A percentile compares a stretch with the other conserved stretches of the same genome.
Conservation (phyloP, 2,888 invertebrate genomes). For the Lepidochitona cinerea region DNA sequence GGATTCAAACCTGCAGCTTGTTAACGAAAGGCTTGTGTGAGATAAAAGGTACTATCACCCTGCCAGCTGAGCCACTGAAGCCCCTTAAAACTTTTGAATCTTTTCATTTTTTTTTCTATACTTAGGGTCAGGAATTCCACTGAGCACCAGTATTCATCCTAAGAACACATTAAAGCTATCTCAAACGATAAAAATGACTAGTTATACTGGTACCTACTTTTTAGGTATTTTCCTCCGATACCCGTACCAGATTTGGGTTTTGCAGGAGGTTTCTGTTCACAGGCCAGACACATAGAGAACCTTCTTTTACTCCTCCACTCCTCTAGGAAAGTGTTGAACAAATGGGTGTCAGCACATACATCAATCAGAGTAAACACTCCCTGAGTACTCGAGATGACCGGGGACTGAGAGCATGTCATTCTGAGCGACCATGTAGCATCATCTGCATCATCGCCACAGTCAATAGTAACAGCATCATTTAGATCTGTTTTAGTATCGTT, state of each 20-base stretch:
- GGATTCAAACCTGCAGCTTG: no score
- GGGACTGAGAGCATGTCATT: background rate
- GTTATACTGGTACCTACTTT: no score
- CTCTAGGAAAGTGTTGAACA: constrained; percentile 65
- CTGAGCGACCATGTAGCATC: constrained; percentile 13
- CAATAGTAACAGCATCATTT: no score
- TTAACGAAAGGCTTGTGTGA: no score
- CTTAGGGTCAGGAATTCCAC: no score
- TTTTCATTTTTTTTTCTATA: no score
- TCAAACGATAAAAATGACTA: no score
- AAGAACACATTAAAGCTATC: no score
- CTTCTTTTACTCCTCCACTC: constrained; percentile 61
- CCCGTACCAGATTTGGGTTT: constrained; percentile 27
- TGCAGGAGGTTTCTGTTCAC: constrained; percentile 53
- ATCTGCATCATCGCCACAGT: background rate
- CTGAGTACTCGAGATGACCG: constrained; percentile 29
- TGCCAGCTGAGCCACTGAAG: no score
- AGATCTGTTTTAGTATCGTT: background rate
- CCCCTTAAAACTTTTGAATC: no score
- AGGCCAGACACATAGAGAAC: constrained; percentile 68
- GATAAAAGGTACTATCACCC: no score
- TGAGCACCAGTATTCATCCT: no score
- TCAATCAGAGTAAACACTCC: constrained; percentile 66
- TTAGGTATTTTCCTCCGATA: constrained; percentile 61
- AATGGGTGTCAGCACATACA: constrained; percentile 56